Evolutionary conservation across 2,797 vertebrate species (phyloP).

Genomic region (Falco naumanni): DNA sequence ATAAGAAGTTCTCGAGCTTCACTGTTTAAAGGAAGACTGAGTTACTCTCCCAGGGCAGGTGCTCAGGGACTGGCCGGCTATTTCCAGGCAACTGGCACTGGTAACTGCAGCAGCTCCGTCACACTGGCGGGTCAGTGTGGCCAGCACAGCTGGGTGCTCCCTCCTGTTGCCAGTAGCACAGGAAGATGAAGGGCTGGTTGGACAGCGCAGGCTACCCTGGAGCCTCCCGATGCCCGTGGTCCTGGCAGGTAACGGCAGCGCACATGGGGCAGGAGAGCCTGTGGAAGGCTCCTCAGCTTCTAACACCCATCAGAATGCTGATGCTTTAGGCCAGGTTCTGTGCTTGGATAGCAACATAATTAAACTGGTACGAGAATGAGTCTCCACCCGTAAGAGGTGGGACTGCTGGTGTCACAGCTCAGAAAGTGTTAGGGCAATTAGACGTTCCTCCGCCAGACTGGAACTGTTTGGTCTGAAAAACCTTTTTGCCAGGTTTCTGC

Average conservation of each 20-base stretch:
- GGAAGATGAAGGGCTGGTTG: not conserved
- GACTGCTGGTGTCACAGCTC: not conserved
- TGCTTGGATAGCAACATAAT: not conserved
- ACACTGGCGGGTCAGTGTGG: not conserved
- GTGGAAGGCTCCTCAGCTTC: not conserved
- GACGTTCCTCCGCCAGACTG: not conserved
- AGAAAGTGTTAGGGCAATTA: not conserved
- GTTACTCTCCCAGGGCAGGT: not conserved
- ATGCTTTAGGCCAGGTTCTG: not conserved
- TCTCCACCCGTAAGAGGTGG: not conserved
- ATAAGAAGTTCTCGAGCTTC: not conserved
- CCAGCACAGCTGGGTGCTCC: not conserved
- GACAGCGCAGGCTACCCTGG: not conserved
- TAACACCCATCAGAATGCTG: not conserved
- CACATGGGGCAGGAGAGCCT: not conserved
- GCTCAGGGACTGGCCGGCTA: not conserved
- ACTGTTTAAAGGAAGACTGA: not conserved
- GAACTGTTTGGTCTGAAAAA: not conserved
- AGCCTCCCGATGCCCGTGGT: not conserved
- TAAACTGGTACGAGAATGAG: not conserved
- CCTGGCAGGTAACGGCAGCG: not conserved
- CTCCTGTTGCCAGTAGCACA: fast-evolving
- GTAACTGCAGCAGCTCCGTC: not conserved
- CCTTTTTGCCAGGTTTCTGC: not conserved
- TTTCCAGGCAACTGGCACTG: not conserved